phyloP scores from a whole-genome alignment of 2,888 invertebrate genomes.

The Leptothorax acervorum region DNA sequence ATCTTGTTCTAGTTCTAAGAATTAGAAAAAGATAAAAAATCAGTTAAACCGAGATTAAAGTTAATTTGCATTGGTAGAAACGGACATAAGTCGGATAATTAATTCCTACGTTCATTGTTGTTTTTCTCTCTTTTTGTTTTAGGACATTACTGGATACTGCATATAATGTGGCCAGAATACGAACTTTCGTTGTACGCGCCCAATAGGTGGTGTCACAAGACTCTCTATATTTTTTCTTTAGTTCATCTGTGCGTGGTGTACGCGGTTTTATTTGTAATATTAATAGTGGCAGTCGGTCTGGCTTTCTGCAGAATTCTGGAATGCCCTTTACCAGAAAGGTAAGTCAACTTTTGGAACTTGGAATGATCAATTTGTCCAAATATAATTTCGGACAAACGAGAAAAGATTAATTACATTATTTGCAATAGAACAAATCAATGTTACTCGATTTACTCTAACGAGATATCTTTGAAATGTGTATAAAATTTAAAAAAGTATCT shows the following conservation, averaged over 20 bases:
- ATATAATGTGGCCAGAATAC: conserved; percentile 92
- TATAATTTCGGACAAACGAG: not conserved
- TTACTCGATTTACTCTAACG: not conserved
- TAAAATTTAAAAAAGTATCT: not conserved
- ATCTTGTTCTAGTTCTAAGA: too few relatives aligned
- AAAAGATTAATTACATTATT: not conserved
- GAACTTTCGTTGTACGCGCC: conserved; percentile 91
- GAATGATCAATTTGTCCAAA: not conserved
- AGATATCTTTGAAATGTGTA: not conserved
- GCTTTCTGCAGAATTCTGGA: conserved; percentile 91
- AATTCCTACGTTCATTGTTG: not conserved
- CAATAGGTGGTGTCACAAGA: conserved; percentile 92
- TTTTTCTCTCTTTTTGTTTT: conserved; percentile 34
- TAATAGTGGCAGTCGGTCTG: conserved; percentile 88
- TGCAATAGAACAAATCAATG: not conserved
- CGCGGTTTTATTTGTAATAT: conserved; percentile 87
- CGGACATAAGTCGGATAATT: not conserved
- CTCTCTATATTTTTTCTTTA: conserved; percentile 92
- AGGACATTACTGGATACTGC: conserved; percentile 91
- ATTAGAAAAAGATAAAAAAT: too few relatives aligned
- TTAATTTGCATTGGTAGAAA: too few relatives aligned
- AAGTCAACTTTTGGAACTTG: conserved; percentile 56
- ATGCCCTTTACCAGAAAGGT: conserved; percentile 89
- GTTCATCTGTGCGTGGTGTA: conserved; percentile 91
- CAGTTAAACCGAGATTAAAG: too few relatives aligned